Evolutionary conservation across 2,797 vertebrate genomes (phyloP).

Genomic region (Mormyrus hasselquistii): DNA sequence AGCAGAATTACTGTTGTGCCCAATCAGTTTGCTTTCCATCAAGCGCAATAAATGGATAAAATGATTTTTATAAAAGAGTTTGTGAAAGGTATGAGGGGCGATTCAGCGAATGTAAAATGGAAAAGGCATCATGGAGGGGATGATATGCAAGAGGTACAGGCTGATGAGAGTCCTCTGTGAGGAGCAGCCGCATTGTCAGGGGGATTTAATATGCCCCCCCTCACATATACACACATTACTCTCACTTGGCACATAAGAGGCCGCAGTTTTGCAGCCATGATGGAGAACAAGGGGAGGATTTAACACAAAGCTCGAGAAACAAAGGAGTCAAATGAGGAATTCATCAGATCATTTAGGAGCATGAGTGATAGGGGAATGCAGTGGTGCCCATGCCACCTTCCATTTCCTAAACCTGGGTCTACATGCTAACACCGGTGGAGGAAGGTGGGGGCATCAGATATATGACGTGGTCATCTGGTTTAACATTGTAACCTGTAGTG

Average conservation of each 20-base stretch:
- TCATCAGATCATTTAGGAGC: background rate
- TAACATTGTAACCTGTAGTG: background rate
- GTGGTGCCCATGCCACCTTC: background rate
- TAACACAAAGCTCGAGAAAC: background rate
- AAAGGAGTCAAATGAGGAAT: background rate
- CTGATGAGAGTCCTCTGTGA: background rate
- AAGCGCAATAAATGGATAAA: background rate
- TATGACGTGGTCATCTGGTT: background rate
- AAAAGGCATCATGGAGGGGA: background rate
- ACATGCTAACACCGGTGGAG: background rate
- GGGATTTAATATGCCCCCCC: background rate
- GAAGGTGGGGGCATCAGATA: background rate
- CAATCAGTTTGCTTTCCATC: background rate
- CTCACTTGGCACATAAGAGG: background rate
- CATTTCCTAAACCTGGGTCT: background rate
- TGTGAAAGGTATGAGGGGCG: background rate
- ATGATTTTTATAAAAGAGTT: background rate
- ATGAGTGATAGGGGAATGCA: background rate
- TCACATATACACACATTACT: background rate
- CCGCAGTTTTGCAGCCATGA: background rate
- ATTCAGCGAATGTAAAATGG: background rate
- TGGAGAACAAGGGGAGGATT: background rate
- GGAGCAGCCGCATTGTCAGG: background rate
- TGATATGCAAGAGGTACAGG: background rate
- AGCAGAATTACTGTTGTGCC: background rate